A percentile compares a stretch with the other conserved stretches of the same genome.
Evolutionary conservation across 2,888 invertebrate species (phyloP).

Genomic region (Alcis repandata): DNA sequence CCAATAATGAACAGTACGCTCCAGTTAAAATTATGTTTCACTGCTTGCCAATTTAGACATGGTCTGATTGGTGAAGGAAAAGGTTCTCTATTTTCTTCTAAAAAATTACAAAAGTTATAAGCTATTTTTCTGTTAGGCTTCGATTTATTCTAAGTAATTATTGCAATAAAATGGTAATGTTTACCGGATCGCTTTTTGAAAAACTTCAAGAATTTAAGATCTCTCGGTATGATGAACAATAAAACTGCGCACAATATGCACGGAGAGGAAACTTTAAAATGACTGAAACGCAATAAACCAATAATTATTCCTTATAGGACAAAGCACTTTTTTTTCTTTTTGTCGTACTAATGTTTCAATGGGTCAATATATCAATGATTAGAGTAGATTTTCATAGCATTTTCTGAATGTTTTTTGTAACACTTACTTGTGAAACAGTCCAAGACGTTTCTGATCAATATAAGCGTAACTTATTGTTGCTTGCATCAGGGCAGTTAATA

Average conservation of each 20-base stretch:
- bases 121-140: neutral
- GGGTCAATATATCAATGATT: neutral
- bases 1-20: slow-evolving; percentile 66
- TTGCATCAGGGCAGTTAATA: slow-evolving; percentile 56
- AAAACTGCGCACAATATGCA: slow-evolving; percentile 59
- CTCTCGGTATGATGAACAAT: slow-evolving; percentile 64
- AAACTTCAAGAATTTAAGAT: slow-evolving; percentile 61
- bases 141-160: neutral
- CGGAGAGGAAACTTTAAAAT: slow-evolving; percentile 60
- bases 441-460: slow-evolving; percentile 40
- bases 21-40: slow-evolving; percentile 66
- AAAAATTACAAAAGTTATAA: slow-evolving; percentile 21
- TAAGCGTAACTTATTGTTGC: slow-evolving; percentile 48
- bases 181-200: slow-evolving; percentile 59
- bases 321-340: neutral
- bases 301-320: neutral
- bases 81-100: slow-evolving; percentile 47
- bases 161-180: slow-evolving; percentile 6
- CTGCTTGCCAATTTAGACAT: slow-evolving; percentile 66
- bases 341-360: no score
- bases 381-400: neutral
- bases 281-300: slow-evolving; percentile 53
- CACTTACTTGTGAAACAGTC: slow-evolving; percentile 50
- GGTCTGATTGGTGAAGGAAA: slow-evolving; percentile 57
- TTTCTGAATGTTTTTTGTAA: neutral